phyloP scores from a whole-genome alignment of 37 sponge, comb jelly and placozoan genomes.

The Hexactinellida sp. region DNA sequence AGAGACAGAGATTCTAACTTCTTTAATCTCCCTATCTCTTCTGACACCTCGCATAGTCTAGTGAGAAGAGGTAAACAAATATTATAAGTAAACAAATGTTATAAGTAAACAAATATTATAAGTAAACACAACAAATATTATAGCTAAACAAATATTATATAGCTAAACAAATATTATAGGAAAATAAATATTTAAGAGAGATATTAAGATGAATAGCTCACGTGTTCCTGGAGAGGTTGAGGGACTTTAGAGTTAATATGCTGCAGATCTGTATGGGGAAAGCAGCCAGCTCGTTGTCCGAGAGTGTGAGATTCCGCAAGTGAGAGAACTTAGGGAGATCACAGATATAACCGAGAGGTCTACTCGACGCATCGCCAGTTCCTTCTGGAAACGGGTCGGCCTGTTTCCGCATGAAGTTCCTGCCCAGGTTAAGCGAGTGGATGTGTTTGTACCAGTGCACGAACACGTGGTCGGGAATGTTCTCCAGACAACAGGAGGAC shows the following conservation, averaged over 20 bases:
- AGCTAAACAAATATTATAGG: too few species aligned
- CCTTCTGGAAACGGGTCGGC: neutral
- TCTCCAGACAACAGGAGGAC: slow-evolving; percentile 48
- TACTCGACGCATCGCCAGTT: neutral
- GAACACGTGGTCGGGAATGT: slow-evolving; percentile 59
- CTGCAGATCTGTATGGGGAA: slow-evolving; percentile 55
- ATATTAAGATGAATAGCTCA: neutral
- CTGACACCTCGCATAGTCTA: neutral
- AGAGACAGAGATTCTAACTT: slow-evolving; percentile 60
- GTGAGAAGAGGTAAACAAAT: neutral
- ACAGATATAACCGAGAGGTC: slow-evolving; percentile 47
- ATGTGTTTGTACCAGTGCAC: slow-evolving; percentile 37
- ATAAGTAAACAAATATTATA: too few species aligned
- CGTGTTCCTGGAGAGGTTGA: slow-evolving; percentile 52
- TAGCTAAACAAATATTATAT: too few species aligned
- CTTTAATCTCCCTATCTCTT: neutral
- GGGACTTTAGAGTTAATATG: slow-evolving; percentile 32
- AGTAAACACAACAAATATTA: too few species aligned
- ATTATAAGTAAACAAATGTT: too few species aligned
- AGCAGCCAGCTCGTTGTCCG: slow-evolving; percentile 47
- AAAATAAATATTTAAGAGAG: neutral
- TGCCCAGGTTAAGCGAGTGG: slow-evolving; percentile 43
- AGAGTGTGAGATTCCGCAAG: slow-evolving; percentile 49
- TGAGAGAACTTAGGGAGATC: slow-evolving; percentile 41
- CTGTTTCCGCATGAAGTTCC: slow-evolving; percentile 52